Conservation (phyloP, 1,140 invertebrate species). For the Zaprionus inermis region DNA sequence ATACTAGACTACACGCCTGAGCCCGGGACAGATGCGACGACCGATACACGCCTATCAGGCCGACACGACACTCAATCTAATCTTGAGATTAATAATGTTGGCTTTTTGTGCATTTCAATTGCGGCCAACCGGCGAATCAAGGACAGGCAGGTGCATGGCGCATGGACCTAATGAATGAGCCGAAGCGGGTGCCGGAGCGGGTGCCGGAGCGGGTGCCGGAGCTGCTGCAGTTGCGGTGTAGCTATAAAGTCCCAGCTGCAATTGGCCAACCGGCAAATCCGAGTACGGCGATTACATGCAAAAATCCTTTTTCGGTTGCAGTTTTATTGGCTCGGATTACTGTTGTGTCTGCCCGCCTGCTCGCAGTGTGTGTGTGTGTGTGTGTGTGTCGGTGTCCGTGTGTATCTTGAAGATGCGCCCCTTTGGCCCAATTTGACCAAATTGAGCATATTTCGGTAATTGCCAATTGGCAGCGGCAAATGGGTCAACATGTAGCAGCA, state of each 20-base stretch:
- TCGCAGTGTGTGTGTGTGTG: neutral
- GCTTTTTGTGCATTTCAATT: conserved; percentile 68
- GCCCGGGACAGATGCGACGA: neutral
- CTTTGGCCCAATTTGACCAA: neutral
- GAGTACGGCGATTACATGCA: conserved; percentile 6
- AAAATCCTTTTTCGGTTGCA: conserved; percentile 62
- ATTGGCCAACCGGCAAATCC: conserved; percentile 43
- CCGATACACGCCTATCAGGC: conserved; percentile 62
- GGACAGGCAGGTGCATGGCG: neutral
- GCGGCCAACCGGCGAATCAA: conserved; percentile 32
- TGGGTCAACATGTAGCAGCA: neutral
- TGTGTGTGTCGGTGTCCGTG: conserved; percentile 15
- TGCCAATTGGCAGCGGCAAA: conserved; percentile 48
- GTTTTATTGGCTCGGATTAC: conserved; percentile 79
- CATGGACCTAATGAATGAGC: neutral
- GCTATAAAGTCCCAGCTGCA: conserved; percentile 39
- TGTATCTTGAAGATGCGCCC: neutral
- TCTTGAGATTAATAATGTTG: conserved; percentile 78
- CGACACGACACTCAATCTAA: conserved; percentile 66
- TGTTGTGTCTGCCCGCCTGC: conserved; percentile 20
- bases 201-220: neutral
- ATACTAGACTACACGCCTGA: conserved; percentile 3
- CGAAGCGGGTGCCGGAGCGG: neutral
- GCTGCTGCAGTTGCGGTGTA: neutral
- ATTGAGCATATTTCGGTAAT: conserved; percentile 45